These are phyloP conservation scores for Pseudorhiza aurosa DNA, from an alignment of 30 jellyfish, hydroid and myxozoan species.

Conservation along the genomic window DNA sequence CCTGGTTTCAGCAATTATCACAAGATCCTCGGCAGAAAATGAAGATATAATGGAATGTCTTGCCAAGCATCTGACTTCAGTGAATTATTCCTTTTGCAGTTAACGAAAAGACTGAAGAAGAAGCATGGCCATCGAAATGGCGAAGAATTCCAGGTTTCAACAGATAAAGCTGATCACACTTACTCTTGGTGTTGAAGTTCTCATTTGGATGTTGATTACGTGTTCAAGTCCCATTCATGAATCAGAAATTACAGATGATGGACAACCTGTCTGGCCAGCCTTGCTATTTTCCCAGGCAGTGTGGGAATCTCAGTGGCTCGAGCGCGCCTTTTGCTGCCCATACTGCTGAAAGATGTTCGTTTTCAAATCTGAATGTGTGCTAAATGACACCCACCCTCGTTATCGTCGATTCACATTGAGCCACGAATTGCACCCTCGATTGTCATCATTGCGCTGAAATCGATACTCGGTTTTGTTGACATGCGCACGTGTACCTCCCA, in stretches of 20 bases:
- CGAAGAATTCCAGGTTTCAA: too few species aligned
- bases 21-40: too few species aligned
- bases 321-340: not conserved
- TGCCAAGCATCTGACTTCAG: too few species aligned
- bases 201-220: too few species aligned
- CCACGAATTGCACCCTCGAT: conserved; percentile 16
- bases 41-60: too few species aligned
- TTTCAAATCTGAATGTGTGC: conserved; percentile 25
- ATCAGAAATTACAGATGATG: conserved; percentile 42
- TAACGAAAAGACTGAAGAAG: too few species aligned
- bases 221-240: too few species aligned
- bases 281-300: conserved; percentile 65
- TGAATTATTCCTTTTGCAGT: too few species aligned
- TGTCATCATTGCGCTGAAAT: conserved; percentile 11
- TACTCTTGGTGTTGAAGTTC: too few species aligned
- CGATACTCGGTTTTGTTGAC: conserved; percentile 22
- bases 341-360: not conserved
- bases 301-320: conserved; percentile 31
- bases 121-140: too few species aligned
- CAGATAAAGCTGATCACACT: too few species aligned
- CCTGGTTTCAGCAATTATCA: too few species aligned
- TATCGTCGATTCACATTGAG: conserved; percentile 11
- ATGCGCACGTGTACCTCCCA: conserved; percentile 81
- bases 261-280: conserved; percentile 18
- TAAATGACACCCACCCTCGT: conserved; percentile 2